These are phyloP conservation scores for Climacteris rufus DNA, from an alignment of 2,113 vertebrate species.

Conservation along the genomic window DNA sequence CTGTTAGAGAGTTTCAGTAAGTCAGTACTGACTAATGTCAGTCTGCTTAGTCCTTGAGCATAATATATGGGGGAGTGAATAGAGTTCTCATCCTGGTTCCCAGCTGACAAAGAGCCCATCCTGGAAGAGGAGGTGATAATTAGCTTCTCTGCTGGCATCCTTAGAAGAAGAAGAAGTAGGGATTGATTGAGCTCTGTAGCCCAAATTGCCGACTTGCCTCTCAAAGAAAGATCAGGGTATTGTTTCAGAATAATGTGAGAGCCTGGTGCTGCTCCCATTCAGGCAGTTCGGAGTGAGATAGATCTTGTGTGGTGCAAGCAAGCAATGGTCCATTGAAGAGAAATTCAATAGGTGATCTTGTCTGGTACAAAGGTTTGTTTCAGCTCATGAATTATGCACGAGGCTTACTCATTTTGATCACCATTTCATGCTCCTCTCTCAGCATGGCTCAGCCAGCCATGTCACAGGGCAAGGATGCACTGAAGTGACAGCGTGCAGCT, in stretches of 20 bases:
- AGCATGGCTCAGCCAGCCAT: not conserved
- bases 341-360: constrained; percentile 34
- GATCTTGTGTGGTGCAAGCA: not conserved
- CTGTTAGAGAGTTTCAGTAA: not conserved
- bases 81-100: not conserved
- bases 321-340: not conserved
- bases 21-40: not conserved
- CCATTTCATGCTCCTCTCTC: not conserved
- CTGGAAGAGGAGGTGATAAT: constrained; percentile 11
- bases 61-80: not conserved
- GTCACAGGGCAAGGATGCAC: fast-evolving
- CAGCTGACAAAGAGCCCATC: not conserved
- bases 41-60: not conserved
- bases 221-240: not conserved
- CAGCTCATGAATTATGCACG: not conserved
- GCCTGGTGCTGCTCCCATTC: not conserved
- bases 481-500: fast-evolving
- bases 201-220: not conserved
- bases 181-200: not conserved
- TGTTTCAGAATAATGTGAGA: constrained; percentile 14
- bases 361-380: not conserved
- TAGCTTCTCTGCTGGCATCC: constrained; percentile 29
- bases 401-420: not conserved
- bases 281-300: not conserved
- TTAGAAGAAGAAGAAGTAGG: constrained; percentile 1